Evolutionary conservation across 2,113 vertebrate species (phyloP), one percentile per base, ranked within the genome.

Genomic region (Proteles cristata): DNA sequence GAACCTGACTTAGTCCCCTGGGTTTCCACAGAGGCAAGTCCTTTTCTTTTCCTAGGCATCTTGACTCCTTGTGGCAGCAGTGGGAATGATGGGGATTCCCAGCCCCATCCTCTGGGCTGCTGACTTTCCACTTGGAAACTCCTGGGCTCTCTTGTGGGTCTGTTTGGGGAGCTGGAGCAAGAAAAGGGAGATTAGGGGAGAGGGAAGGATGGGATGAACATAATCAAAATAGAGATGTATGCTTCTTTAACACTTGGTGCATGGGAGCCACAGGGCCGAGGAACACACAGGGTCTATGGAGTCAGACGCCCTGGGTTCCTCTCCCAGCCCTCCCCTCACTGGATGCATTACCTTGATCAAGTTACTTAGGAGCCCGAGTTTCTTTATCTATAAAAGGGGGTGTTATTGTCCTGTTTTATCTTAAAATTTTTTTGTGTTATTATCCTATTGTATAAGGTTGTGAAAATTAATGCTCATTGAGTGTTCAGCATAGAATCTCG

Each of bases 1-100:
- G 66, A 97, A 93, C 92, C 48, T 92, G 65, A n/a, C 33, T 81
- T 43, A 71, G 85, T 33, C 79, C 55, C 89, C 31, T 1, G 5
- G 28, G 50, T 84, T 86, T 71, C 81, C 65, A n/a, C 86, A 77
- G 28, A 85, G 48, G 48, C 76, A 43, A 58, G 8, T 35, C 39
- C 77, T 73, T 86, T 95, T 83, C 45, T 25, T 45, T 48, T 79
- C 39, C 68, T 17, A 23, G 77, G 45, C 43, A n/a, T n/a, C 66
- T 63, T 2, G 66, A 82, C 15, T 48, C 61, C 39, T 16, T 33
- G 53, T 33, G 69, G 82, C 55, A 66, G 82, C 8, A 19, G 0
- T 8, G 33, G 80, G 39, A 81, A 17, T 23, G 39, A 26, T 31
- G 84, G 81, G 58, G 48, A 71, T 81, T 94, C 61, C 85, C 71